Base-by-base conservation (phyloP, 2,888 invertebrate genomes). In the Rhopalosiphum nymphaeae region DNA sequence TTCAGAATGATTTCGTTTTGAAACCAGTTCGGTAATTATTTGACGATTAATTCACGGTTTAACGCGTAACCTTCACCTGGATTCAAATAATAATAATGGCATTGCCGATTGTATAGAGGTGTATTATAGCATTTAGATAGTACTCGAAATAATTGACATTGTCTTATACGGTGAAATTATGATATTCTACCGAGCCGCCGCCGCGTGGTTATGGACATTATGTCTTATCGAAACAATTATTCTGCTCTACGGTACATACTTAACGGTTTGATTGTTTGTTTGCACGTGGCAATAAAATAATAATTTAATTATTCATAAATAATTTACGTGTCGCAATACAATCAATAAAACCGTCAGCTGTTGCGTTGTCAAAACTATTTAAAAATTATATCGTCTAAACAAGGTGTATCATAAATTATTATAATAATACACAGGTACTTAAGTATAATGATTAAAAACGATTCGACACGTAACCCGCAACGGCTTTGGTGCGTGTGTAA, bases 1-100 rank as follows among this genome's bases (percentile, higher is more conserved):
- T 90, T 36, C 4, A 46, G 26, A 36, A 78, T 53, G 21, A 53
- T 53, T 91, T 53, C 84, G 84, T 91, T 91, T 53, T 84, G 91
- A 61, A 91, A 91, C 91, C 78, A 49, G 91, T 91, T 91, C 84
- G 91, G n/a, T 53, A 84, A 78, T 91, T 42, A 36, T 84, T 91
- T 56, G 91, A 84, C 84, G 91, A 84, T 42, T 9, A 21, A 56
- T 57, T 16, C 53, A 84, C 91, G 85, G 49, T 44, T 78, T 85
- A 91, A 91, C 53, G 84, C 49, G 44, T 91, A n/a, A 91, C 91
- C 91, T 91, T 91, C 91, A 91, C 91, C 91, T 44, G 25, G 25
- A 91, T 91, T 85, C n/a, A 46, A 85, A 85, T 91, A 85, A 91
- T 44, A 21, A 87, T 87, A 87, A 87, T 87, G 29, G 29, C 44